Evolutionary conservation across 2,797 vertebrate species (phyloP).

Genomic region (Oceanodroma leucorhoa): DNA sequence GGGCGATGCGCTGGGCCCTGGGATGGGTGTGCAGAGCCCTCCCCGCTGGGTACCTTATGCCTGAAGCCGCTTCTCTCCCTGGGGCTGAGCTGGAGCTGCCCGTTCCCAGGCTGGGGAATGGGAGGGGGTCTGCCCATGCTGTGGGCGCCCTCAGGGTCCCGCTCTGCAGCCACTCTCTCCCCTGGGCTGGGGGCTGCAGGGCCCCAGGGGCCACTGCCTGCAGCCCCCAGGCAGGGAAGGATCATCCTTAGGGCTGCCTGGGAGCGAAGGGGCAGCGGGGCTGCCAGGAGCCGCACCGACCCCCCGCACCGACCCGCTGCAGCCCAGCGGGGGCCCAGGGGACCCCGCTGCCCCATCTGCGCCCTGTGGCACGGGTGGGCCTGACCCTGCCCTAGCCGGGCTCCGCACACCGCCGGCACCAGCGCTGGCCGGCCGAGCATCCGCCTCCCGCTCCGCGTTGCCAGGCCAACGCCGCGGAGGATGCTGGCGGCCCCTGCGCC

Average conservation of each 20-base stretch:
- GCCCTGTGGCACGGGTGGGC: background rate
- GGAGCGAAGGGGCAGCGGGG: too few species aligned
- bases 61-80: background rate
- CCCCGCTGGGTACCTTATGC: rapidly evolving
- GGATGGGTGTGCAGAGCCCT: rapidly evolving
- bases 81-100: background rate
- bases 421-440: background rate
- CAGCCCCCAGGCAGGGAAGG: background rate
- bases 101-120: background rate
- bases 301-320: background rate
- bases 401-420: background rate
- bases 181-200: background rate
- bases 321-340: background rate
- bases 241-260: background rate
- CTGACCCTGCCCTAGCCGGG: background rate
- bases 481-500: conserved; percentile 41
- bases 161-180: rapidly evolving
- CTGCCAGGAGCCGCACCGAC: background rate
- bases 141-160: rapidly evolving
- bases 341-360: background rate
- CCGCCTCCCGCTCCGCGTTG: conserved; percentile 14
- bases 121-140: background rate
- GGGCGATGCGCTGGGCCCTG: rapidly evolving
- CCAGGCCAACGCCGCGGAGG: conserved; percentile 62
- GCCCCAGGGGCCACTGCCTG: background rate